A percentile compares a stretch with the other conserved stretches of the same genome.
phyloP scores from a whole-genome alignment of 2,888 invertebrate genomes.

The Pasiphila rectangulata region DNA sequence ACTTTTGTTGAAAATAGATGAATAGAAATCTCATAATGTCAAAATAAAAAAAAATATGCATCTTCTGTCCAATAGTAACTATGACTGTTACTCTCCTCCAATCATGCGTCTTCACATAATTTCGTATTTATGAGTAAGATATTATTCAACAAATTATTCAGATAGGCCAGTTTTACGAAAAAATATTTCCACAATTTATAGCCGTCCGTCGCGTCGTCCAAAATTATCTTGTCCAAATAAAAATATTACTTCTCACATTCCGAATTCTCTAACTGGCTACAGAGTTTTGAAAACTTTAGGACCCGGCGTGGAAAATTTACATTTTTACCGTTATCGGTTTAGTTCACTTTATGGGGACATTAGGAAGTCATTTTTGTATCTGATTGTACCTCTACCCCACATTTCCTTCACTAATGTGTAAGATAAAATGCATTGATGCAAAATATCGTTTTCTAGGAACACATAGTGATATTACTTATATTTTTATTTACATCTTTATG shows the following conservation, averaged over 20 bases:
- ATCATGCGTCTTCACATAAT: no score
- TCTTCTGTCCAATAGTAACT: no score
- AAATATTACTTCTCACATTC: constrained; percentile 18
- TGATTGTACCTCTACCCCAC: neutral
- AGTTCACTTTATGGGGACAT: constrained; percentile 5
- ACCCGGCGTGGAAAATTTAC: constrained; percentile 14
- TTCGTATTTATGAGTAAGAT: no score
- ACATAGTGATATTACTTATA: no score
- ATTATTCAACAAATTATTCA: no score
- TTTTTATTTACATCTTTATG: no score
- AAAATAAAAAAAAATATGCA: no score
- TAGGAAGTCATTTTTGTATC: constrained; percentile 3
- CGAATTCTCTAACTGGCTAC: constrained; percentile 13
- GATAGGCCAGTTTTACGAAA: neutral
- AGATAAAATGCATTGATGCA: neutral
- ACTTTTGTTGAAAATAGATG: no score
- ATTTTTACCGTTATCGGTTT: constrained; percentile 15
- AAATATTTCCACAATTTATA: constrained; percentile 8
- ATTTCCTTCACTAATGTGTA: constrained; percentile 1
- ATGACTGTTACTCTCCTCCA: no score
- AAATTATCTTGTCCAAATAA: constrained; percentile 23
- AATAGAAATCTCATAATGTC: no score
- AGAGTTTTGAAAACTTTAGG: constrained; percentile 16
- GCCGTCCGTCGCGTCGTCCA: constrained; percentile 5
- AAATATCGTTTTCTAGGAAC: neutral